These are phyloP conservation scores for Drosophila jambulina DNA, from an alignment of 1,140 invertebrate species.

Conservation along the genomic window DNA sequence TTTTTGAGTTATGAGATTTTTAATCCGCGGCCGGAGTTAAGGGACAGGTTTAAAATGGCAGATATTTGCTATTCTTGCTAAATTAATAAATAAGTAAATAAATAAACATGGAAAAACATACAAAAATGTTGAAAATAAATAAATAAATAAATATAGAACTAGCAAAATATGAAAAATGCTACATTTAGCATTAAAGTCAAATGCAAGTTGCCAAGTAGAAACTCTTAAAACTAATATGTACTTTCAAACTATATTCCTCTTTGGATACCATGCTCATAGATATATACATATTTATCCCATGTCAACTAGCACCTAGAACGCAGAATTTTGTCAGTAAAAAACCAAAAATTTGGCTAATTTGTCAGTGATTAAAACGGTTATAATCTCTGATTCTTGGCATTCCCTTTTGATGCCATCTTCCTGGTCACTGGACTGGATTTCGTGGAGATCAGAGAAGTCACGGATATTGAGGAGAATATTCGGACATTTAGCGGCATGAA, in stretches of 20 bases:
- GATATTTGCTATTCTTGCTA: too few relatives aligned
- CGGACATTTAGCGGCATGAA: not conserved
- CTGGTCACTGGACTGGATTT: not conserved
- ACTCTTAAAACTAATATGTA: not conserved
- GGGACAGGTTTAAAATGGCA: too few relatives aligned
- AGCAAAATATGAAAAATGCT: too few relatives aligned
- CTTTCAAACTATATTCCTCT: not conserved
- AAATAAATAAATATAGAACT: too few relatives aligned
- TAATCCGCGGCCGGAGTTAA: too few relatives aligned
- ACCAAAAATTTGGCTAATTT: not conserved
- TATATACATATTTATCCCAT: not conserved
- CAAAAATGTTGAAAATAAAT: too few relatives aligned
- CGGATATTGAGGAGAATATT: not conserved
- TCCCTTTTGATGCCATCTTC: not conserved
- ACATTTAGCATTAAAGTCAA: too few relatives aligned
- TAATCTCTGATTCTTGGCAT: not conserved
- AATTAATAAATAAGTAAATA: too few relatives aligned
- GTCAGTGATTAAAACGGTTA: not conserved
- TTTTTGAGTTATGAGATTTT: too few relatives aligned
- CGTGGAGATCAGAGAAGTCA: slow-evolving; percentile 7
- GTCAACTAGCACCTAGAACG: not conserved
- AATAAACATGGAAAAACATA: too few relatives aligned
- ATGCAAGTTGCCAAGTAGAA: not conserved
- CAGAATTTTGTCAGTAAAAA: not conserved
- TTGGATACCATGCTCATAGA: not conserved